Evolutionary conservation across 2,888 invertebrate genomes (phyloP), one percentile per base, ranked within the genome.

Genomic region (Folsomia manolachei): DNA sequence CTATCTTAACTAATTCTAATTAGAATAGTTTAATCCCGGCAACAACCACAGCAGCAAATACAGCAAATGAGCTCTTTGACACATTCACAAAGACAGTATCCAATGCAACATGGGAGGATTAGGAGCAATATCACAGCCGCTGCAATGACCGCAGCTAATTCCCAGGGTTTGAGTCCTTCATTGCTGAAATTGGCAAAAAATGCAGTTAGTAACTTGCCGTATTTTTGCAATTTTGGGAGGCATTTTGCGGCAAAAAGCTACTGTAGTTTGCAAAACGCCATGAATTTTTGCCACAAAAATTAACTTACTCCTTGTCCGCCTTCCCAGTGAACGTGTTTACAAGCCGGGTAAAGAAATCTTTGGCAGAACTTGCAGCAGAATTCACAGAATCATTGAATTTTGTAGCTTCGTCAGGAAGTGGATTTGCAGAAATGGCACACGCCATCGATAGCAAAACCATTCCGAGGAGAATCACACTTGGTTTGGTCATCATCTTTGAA

Each of bases 1-100:
- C n/a, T n/a, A n/a, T n/a, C n/a, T n/a, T n/a, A n/a, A n/a, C n/a
- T n/a, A n/a, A n/a, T n/a, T n/a, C n/a, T n/a, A n/a, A n/a, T n/a
- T n/a, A n/a, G n/a, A n/a, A n/a, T n/a, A n/a, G n/a, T 64, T 56
- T 70, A 76, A 63, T 76, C 76, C 52, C 76, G 70, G 39, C 76
- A 76, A n/a, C 69, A 72, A 19, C 72, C 72, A 74, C 80, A 77
- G 75, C 80, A 74, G 75, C 81, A 70, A 79, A 82, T 80, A 71
- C 82, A 73, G 80, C 82, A 71, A 76, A 82, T 67, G 65, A 82
- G 68, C 71, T 82, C 71, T 63, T 82, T 71, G 74, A 82, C 69
- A 75, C 82, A 72, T 72, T 81, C 75, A 70, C 80, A 80, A 19
- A 80, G 71, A 27, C 78, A 80, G 69, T 74, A 80, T 11, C 78